Base-by-base conservation (phyloP, 2,113 vertebrate species). In the Phyllostomus discolor region DNA sequence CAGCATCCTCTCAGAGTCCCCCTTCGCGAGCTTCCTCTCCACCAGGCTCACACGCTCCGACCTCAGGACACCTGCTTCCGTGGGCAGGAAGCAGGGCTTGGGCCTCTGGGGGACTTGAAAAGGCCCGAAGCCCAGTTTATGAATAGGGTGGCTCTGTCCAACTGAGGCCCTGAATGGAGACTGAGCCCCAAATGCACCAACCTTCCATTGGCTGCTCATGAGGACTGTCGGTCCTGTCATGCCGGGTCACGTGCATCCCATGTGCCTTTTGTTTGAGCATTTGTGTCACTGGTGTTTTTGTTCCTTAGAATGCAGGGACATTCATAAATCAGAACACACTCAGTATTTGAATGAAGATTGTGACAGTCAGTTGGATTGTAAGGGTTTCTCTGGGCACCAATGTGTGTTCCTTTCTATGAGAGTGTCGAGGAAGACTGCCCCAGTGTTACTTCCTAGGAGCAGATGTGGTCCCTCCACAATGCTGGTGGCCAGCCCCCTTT, bases 161-260 rank as follows among this genome's bases (percentile, higher is more conserved):
- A 0, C 5, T 6, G 24, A 78, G n/a, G 54, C 88, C 76, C 28
- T 48, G 57, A 26, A 31, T 15, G 54, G 62, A 54, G n/a, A 54
- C 17, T 11, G 24, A 41, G 22, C 69, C 17, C 10, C n/a, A 70
- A n/a, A 24, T 82, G n/a, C 17, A 10, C n/a, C 46, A 76, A 20
- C 16, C 43, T 66, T n/a, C 59, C 28, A 41, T 43, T 82, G 62
- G 19, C 31, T 90, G 5, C 46, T 70, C 1, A 43, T n/a, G 31
- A n/a, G 46, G 46, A 28, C 3, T 7, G 0, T 38, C 11, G 9
- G 8, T 69, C 64, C 54, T n/a, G 3, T 1, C 3, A 38, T 2
- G 10, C 76, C 38, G 66, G 59, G 33, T 35, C 52, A 57, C 19
- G n/a, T 7, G 59, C 72, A 62, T 78, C 41, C 75, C 46, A 8